Evolutionary conservation across 2,888 invertebrate genomes (phyloP).

Genomic region (Netelia virgata): DNA sequence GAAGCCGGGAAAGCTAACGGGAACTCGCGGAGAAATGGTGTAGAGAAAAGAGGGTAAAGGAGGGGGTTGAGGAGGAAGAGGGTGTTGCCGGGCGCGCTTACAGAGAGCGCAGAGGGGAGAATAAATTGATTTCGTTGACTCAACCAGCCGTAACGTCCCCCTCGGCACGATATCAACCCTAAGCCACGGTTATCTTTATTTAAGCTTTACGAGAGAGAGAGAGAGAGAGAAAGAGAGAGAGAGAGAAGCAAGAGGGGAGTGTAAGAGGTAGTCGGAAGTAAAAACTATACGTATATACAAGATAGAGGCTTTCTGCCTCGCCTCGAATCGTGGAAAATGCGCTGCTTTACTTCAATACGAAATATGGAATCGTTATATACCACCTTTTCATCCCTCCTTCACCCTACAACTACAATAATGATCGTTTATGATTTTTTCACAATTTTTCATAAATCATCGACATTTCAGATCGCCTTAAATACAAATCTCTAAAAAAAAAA

Average conservation of each 20-base stretch:
- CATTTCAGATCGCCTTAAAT: neutral
- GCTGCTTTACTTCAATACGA: slow-evolving; percentile 51
- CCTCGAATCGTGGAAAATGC: slow-evolving; percentile 77
- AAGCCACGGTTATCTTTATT: slow-evolving; percentile 85
- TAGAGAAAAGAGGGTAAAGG: slow-evolving; percentile 29
- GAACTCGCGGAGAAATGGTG: slow-evolving; percentile 36
- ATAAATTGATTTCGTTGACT: slow-evolving; percentile 85
- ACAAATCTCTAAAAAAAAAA: neutral
- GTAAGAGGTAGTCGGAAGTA: slow-evolving; percentile 50
- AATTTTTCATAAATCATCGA: neutral
- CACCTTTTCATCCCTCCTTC: slow-evolving; percentile 27
- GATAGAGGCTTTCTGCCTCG: slow-evolving; percentile 70
- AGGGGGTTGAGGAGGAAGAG: slow-evolving; percentile 51
- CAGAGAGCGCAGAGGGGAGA: slow-evolving; percentile 75
- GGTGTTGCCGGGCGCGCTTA: slow-evolving; percentile 64
- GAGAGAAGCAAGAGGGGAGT: slow-evolving; percentile 71
- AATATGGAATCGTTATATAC: slow-evolving; percentile 51
- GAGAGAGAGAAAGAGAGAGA: slow-evolving; percentile 46
- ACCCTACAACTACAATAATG: slow-evolving; percentile 41
- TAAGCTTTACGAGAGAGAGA: slow-evolving; percentile 82
- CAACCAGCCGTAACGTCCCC: slow-evolving; percentile 84
- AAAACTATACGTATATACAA: slow-evolving; percentile 25
- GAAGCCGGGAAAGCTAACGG: slow-evolving; percentile 66
- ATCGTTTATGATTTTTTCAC: neutral
- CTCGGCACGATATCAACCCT: slow-evolving; percentile 84